Evolutionary conservation across 1,140 invertebrate species (phyloP).

Genomic region (Agrilus planipennis): DNA sequence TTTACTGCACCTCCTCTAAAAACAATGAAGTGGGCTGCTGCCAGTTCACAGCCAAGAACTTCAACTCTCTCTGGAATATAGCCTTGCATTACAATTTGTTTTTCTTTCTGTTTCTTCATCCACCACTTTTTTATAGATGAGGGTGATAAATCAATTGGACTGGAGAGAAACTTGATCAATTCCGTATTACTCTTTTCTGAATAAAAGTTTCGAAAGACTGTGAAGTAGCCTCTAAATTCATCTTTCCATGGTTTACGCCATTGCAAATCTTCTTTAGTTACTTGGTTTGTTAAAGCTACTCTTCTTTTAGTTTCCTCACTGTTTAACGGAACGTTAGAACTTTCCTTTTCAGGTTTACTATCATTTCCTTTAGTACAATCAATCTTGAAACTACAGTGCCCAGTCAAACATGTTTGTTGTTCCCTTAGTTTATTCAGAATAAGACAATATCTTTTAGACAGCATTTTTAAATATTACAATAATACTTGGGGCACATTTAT

Average conservation of each 20-base stretch:
- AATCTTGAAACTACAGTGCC: no score
- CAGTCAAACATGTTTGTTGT: no score
- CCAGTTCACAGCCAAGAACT: slow-evolving; percentile 54
- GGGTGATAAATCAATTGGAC: slow-evolving; percentile 36
- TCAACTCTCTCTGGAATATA: slow-evolving; percentile 37
- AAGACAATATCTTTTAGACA: no score
- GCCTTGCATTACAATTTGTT: slow-evolving; percentile 32
- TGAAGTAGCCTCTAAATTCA: slow-evolving; percentile 33
- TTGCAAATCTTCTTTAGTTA: slow-evolving; percentile 31
- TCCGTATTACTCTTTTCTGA: slow-evolving; percentile 32
- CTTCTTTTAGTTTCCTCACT: no score
- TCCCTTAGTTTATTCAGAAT: no score
- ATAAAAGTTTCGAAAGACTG: slow-evolving; percentile 34
- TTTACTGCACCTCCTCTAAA: slow-evolving; percentile 53
- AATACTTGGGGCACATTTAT: no score
- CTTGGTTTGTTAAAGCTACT: slow-evolving; percentile 13
- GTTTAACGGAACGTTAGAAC: no score
- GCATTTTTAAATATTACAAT: no score
- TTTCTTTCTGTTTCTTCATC: slow-evolving; percentile 25
- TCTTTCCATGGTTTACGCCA: slow-evolving; percentile 36
- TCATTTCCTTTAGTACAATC: no score
- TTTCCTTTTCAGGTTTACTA: no score
- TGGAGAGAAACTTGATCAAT: slow-evolving; percentile 35
- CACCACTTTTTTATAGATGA: slow-evolving; percentile 35
- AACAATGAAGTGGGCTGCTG: slow-evolving; percentile 61